phyloP scores from a whole-genome alignment of 2,888 invertebrate species.

The Ditula angustiorana region DNA sequence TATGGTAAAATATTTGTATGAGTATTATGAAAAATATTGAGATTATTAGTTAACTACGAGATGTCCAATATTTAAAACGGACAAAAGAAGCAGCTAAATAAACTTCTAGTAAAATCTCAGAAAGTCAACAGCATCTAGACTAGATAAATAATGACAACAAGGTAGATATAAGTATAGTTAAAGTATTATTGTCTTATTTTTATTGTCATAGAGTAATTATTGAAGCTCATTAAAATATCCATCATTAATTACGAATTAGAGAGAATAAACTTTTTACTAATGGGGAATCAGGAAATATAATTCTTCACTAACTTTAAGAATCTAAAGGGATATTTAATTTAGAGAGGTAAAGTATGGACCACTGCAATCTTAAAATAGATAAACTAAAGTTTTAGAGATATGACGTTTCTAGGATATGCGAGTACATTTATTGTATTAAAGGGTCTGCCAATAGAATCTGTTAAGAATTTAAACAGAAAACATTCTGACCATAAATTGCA shows the following conservation, averaged over 20 bases:
- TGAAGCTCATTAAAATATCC: slow-evolving; percentile 73
- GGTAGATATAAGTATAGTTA: slow-evolving; percentile 41
- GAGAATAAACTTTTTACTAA: slow-evolving; percentile 39
- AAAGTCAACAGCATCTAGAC: slow-evolving; percentile 40
- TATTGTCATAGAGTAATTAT: slow-evolving; percentile 74
- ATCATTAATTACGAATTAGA: slow-evolving; percentile 35
- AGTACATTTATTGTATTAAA: slow-evolving; percentile 44
- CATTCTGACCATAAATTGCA: background rate
- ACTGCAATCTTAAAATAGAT: slow-evolving; percentile 56
- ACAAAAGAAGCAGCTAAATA: slow-evolving; percentile 24
- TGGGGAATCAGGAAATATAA: slow-evolving; percentile 45
- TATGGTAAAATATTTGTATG: background rate
- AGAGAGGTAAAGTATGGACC: slow-evolving; percentile 69
- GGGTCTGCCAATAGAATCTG: background rate
- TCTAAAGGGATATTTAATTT: slow-evolving; percentile 49
- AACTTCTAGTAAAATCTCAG: slow-evolving; percentile 39
- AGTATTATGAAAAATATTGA: slow-evolving; percentile 33
- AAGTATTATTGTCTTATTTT: slow-evolving; percentile 65
- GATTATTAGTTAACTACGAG: slow-evolving; percentile 16
- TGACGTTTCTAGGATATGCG: slow-evolving; percentile 51
- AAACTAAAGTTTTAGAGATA: slow-evolving; percentile 46
- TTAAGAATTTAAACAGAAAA: background rate
- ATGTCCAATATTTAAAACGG: slow-evolving; percentile 30
- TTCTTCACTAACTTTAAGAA: slow-evolving; percentile 49
- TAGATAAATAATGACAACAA: slow-evolving; percentile 35